phyloP scores from a whole-genome alignment of 2,797 vertebrate genomes.

The Oreortyx pictus region DNA sequence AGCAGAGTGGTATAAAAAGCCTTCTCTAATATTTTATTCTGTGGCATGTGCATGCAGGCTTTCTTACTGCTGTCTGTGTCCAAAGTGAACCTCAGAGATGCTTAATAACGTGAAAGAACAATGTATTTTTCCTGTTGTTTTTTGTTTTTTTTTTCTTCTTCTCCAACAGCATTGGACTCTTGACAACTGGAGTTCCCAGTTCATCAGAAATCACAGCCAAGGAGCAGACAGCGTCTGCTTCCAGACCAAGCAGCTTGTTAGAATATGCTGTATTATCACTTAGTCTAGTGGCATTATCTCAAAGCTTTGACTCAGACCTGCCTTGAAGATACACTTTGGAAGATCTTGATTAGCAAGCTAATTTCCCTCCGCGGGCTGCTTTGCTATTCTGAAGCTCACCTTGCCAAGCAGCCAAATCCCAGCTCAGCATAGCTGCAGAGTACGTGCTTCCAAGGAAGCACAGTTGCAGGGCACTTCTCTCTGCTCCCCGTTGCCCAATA shows the following conservation, averaged over 20 bases:
- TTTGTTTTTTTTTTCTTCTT: too few species aligned
- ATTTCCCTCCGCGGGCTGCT: neutral
- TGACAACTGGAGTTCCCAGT: neutral
- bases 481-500: neutral
- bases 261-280: constrained; percentile 25
- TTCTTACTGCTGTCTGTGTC: neutral
- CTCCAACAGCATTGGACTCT: neutral
- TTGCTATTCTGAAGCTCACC: neutral
- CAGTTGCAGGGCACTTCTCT: rapidly evolving
- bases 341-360: neutral
- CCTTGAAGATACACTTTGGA: neutral
- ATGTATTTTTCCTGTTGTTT: neutral
- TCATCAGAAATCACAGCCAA: constrained; percentile 35
- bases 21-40: neutral
- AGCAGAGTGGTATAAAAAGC: neutral
- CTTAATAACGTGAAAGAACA: neutral
- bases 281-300: constrained; percentile 25
- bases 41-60: neutral
- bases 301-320: constrained; percentile 38
- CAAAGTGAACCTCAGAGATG: neutral
- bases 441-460: rapidly evolving
- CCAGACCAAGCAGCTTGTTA: constrained; percentile 10
- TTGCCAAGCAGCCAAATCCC: neutral
- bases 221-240: neutral
- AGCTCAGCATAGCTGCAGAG: neutral